Conservation (phyloP, 2,797 vertebrate species). For the Lepidocolaptes lacrymiger region DNA sequence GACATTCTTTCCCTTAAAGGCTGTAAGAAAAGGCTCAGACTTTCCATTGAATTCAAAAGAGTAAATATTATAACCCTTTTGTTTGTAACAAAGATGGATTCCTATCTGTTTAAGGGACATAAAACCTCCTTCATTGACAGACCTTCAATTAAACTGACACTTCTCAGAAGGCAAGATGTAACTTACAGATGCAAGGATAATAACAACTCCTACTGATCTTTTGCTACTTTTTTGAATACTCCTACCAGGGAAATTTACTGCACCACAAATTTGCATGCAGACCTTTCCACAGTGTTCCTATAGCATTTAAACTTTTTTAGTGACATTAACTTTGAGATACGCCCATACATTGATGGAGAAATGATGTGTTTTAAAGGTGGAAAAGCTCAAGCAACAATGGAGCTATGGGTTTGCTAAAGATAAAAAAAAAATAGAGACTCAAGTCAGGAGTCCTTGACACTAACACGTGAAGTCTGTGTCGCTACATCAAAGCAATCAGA, state of each 20-base stretch:
- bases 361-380: background rate
- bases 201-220: conserved; percentile 1
- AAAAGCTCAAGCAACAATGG: background rate
- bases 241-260: background rate
- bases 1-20: background rate
- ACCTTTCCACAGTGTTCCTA: background rate
- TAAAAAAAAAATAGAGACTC: background rate
- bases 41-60: background rate
- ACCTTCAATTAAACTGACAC: conserved; percentile 45
- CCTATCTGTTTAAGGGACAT: conserved; percentile 2
- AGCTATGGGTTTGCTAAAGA: background rate
- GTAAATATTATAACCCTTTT: background rate
- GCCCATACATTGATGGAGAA: background rate
- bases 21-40: background rate
- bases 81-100: conserved; percentile 10
- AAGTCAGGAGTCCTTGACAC: background rate
- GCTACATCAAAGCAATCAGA: background rate
- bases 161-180: background rate
- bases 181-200: background rate
- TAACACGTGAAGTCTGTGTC: background rate
- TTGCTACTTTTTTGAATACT: background rate
- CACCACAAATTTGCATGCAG: background rate
- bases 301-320: background rate
- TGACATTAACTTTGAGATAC: background rate
- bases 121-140: conserved; percentile 43